Evolutionary conservation across 2,888 invertebrate genomes (phyloP).

Genomic region (Abrostola triplasia): DNA sequence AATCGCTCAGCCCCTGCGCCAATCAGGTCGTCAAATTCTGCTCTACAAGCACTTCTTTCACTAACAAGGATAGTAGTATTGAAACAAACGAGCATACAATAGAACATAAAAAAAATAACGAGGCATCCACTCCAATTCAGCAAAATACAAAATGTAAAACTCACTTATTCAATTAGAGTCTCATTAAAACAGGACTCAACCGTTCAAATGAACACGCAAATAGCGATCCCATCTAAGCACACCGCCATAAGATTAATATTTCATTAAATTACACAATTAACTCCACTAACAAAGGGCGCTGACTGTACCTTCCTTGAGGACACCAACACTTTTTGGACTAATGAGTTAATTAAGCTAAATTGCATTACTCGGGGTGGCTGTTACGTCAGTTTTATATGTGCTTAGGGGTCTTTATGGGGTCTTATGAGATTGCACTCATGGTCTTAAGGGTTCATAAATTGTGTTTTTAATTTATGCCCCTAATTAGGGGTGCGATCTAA

Average conservation of each 20-base stretch:
- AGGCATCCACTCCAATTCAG: background rate
- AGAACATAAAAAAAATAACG: background rate
- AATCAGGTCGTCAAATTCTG: too few species aligned
- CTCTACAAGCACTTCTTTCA: too few species aligned
- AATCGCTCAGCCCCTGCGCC: too few species aligned
- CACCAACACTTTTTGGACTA: conserved; percentile 65
- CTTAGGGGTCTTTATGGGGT: conserved; percentile 54
- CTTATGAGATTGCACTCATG: conserved; percentile 55
- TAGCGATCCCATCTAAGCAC: conserved; percentile 28
- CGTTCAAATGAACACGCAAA: conserved; percentile 31
- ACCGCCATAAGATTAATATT: conserved; percentile 51
- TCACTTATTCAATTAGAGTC: conserved; percentile 26
- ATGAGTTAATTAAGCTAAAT: conserved; percentile 71
- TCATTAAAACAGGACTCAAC: conserved; percentile 6
- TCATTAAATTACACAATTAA: conserved; percentile 55
- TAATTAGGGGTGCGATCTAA: conserved; percentile 28
- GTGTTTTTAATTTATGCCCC: conserved; percentile 39
- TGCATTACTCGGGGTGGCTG: conserved; percentile 57
- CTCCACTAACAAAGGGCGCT: conserved; percentile 47
- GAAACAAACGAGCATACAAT: too few species aligned
- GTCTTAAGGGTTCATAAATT: conserved; percentile 42
- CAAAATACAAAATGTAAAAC: conserved; percentile 8
- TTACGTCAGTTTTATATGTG: conserved; percentile 62
- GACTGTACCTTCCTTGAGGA: conserved; percentile 42
- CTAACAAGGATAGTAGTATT: too few species aligned